A percentile compares a stretch with the other conserved stretches of the same genome.
Evolutionary conservation across 2,888 invertebrate species (phyloP).

Genomic region (Drosophila kanekoi): DNA sequence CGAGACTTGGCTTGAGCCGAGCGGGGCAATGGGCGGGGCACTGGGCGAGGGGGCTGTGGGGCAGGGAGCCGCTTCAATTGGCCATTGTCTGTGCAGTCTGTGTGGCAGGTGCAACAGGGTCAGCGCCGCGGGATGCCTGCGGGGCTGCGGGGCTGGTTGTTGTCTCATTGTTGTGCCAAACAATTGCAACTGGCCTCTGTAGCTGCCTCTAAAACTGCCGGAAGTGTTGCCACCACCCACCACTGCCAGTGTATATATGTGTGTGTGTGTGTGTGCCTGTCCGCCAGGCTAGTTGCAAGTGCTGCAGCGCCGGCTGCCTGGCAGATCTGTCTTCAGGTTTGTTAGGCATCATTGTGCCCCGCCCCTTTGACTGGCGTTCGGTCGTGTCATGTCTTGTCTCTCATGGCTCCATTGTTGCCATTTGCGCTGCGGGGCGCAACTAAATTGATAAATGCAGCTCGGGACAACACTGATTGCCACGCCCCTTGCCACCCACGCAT

Average conservation of each 20-base stretch:
- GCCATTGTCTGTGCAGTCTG: constrained; percentile 64
- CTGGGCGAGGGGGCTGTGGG: no score
- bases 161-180: constrained; percentile 58
- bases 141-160: background rate
- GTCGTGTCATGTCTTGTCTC: constrained; percentile 67
- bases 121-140: background rate
- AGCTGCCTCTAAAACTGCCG: constrained; percentile 64
- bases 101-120: constrained; percentile 48
- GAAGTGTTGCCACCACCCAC: constrained; percentile 51
- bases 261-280: constrained; percentile 14
- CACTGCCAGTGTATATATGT: background rate
- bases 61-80: constrained; percentile 61
- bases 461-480: constrained; percentile 28
- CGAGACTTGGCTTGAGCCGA: constrained; percentile 7
- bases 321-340: constrained; percentile 59
- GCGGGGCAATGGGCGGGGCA: background rate
- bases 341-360: constrained; percentile 66
- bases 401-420: constrained; percentile 61
- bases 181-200: constrained; percentile 60
- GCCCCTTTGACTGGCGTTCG: constrained; percentile 34
- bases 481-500: background rate
- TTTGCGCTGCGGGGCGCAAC: constrained; percentile 65
- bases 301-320: constrained; percentile 7
- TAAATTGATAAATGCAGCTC: constrained; percentile 73
- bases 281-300: constrained; percentile 25